Percentiles rank a stretch among this genome's conserved stretches.
Conservation (phyloP, 2,888 invertebrate genomes). For the Amphipoea lucens region DNA sequence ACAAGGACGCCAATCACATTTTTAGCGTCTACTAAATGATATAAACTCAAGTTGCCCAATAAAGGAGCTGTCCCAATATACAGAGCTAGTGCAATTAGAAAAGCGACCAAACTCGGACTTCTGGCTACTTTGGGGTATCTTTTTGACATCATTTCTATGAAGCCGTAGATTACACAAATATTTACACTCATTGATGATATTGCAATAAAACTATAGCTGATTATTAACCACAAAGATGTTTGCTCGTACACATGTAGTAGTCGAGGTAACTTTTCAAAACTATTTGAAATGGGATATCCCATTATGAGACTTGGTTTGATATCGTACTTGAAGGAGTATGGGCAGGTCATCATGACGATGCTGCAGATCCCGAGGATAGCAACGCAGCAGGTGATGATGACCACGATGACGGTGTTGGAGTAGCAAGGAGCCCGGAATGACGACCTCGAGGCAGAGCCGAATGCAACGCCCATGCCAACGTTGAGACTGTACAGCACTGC, state of each 20-base stretch:
- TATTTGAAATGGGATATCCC: slow-evolving; percentile 68
- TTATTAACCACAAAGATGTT: slow-evolving; percentile 74
- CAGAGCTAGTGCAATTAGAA: slow-evolving; percentile 66
- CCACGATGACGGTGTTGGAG: slow-evolving; percentile 77
- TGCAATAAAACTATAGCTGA: slow-evolving; percentile 73
- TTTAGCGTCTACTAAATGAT: slow-evolving; percentile 68
- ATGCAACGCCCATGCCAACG: slow-evolving; percentile 79
- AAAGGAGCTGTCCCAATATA: slow-evolving; percentile 78
- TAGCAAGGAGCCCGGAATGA: slow-evolving; percentile 82
- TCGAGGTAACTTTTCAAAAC: slow-evolving; percentile 80
- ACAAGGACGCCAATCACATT: slow-evolving; percentile 66
- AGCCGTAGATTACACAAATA: slow-evolving; percentile 71
- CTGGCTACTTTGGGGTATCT: slow-evolving; percentile 69
- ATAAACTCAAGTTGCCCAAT: slow-evolving; percentile 72
- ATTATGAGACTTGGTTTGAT: slow-evolving; percentile 67
- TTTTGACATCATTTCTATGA: slow-evolving; percentile 72
- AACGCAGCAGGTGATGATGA: slow-evolving; percentile 69
- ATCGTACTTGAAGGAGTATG: slow-evolving; percentile 76
- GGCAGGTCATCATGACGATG: slow-evolving; percentile 80
- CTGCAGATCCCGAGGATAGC: slow-evolving; percentile 72
- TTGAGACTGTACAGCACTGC: slow-evolving; percentile 75
- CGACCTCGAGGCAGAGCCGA: slow-evolving; percentile 75
- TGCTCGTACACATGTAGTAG: slow-evolving; percentile 75
- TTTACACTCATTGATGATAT: slow-evolving; percentile 72
- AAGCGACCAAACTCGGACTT: slow-evolving; percentile 75